Evolutionary conservation across 2,113 vertebrate species (phyloP).

Genomic region (Microcebus murinus): DNA sequence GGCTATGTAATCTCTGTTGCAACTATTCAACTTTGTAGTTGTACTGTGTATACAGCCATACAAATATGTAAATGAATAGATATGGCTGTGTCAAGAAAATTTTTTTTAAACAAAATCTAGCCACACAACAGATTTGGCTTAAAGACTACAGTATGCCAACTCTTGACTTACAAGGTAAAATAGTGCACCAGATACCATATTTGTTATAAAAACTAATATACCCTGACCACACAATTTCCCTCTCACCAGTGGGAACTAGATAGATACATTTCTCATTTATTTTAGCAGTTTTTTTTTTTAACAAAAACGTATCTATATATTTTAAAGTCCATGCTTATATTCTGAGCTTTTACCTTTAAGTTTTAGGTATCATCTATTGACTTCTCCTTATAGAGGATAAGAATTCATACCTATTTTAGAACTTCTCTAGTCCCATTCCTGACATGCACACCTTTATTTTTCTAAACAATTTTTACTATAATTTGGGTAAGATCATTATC

Average conservation of each 20-base stretch:
- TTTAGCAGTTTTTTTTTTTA: background rate
- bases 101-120: background rate
- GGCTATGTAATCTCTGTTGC: background rate
- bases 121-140: background rate
- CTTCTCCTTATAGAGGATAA: background rate
- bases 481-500: background rate
- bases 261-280: background rate
- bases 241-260: no score
- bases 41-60: background rate
- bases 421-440: background rate
- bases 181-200: background rate
- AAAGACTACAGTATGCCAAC: background rate
- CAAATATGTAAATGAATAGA: background rate
- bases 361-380: background rate
- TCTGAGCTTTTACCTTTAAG: background rate
- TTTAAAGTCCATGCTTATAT: background rate
- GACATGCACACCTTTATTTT: background rate
- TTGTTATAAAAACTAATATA: background rate
- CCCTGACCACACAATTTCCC: fast-evolving
- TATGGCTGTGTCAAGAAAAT: background rate
- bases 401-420: background rate
- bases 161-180: background rate
- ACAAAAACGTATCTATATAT: background rate
- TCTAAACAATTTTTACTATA: background rate
- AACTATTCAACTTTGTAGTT: background rate